A percentile compares a stretch with the other conserved stretches of the same genome.
Evolutionary conservation across 2,113 vertebrate genomes (phyloP).

Genomic region (Grammatotria lemairii): DNA sequence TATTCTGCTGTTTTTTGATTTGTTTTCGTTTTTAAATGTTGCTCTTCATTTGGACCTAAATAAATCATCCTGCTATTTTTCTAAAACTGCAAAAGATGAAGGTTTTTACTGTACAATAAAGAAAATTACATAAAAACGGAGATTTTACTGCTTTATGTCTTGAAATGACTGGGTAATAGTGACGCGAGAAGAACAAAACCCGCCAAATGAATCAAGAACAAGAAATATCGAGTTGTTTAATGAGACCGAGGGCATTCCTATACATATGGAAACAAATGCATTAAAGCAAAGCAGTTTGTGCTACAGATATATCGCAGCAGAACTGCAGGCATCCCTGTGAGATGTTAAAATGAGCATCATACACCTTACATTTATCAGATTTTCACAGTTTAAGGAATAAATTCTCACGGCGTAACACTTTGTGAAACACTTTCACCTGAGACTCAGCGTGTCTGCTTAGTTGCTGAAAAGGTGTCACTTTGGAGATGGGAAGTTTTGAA

Average conservation of each 20-base stretch:
- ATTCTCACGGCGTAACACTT: not conserved
- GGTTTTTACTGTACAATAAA: not conserved
- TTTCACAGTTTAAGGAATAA: not conserved
- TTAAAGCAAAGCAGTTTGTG: not conserved
- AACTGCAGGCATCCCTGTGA: not conserved
- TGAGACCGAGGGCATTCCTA: not conserved
- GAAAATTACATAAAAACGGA: not conserved
- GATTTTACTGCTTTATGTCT: not conserved
- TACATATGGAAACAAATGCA: not conserved
- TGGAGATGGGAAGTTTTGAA: not conserved
- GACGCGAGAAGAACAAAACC: rapidly evolving
- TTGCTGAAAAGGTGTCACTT: not conserved
- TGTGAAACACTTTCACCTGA: not conserved
- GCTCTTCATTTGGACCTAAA: not conserved
- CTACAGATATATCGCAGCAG: not conserved
- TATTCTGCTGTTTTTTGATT: not conserved
- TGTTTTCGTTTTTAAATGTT: not conserved
- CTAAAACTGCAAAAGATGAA: not conserved
- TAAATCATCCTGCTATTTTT: not conserved
- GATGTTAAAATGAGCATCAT: not conserved
- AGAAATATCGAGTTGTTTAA: not conserved
- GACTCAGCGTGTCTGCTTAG: not conserved
- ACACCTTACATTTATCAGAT: not conserved
- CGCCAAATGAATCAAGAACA: not conserved
- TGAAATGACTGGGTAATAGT: not conserved